Percentiles rank a stretch among this genome's conserved stretches.
Conservation (phyloP, 2,113 vertebrate species). For the Mesembrinibis cayennensis region DNA sequence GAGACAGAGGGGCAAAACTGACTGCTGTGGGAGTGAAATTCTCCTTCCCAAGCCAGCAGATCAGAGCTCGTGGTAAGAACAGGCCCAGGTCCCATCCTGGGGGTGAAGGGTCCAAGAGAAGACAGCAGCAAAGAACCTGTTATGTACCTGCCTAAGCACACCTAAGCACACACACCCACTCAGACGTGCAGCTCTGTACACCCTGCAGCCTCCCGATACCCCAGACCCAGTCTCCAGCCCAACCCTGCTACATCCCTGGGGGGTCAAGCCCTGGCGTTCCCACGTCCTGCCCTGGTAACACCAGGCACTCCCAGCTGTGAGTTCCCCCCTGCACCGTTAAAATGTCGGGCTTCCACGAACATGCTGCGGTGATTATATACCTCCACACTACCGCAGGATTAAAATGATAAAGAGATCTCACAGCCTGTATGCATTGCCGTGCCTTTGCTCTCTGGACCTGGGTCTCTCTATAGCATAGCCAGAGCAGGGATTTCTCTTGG, state of each 20-base stretch:
- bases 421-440: neutral
- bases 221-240: neutral
- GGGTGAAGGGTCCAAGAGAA: neutral
- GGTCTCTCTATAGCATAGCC: accelerated
- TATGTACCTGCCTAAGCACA: neutral
- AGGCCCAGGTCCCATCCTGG: neutral
- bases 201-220: neutral
- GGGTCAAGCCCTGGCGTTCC: neutral
- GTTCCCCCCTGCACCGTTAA: neutral
- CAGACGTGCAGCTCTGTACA: neutral
- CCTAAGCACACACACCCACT: no score
- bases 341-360: neutral
- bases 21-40: neutral
- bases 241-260: accelerated
- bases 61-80: neutral
- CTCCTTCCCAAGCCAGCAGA: neutral
- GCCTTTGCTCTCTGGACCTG: neutral
- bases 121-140: neutral
- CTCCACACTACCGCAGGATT: neutral
- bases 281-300: neutral
- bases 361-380: neutral
- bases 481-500: neutral
- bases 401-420: accelerated
- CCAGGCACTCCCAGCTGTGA: neutral
- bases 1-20: neutral